Base-by-base conservation (phyloP, 1,140 invertebrate species). In the Pseudomyrmex dendroicus region DNA sequence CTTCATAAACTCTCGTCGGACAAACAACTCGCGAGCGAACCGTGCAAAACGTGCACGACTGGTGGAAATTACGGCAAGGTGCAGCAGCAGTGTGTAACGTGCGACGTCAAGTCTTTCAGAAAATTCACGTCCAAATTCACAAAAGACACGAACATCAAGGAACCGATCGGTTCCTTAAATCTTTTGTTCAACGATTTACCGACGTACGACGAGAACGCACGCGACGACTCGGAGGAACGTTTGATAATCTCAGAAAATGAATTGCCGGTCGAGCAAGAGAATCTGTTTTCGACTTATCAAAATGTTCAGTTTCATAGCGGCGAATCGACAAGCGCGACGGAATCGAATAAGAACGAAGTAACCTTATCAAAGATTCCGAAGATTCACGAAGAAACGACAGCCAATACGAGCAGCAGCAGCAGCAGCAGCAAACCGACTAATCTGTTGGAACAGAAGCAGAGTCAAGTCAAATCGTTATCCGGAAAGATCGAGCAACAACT, bases 211-310 rank as follows among this genome's bases (percentile, higher is more conserved):
- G 85, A 87, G 57, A 84, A 44, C 44, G 86, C 89, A 9, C 66
- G 62, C 0, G 95, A 96, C 48, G 95, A 95, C 73, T 93, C 94
- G 44, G 94, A 95, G 15, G 95, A 95, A 77, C 91, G 94, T 77
- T 89, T 95, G 46, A 93, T 95, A 74, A 94, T 95, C 80, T 95
- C 95, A 1, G 95, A 96, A 82, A 94, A 95, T 52, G 95, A 96
- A 70, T 95, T 96, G 76, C 95, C 95, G 1, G 86, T 86, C 1
- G 95, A 96, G 84, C 94, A 94, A 15, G 92, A 93, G 3, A 92
- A 89, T 67, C 86, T 95, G 5, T 96, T 96, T 87, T 13, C 95
- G 2, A 95, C 95, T 2, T 92, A 95, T 84, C 95, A 95, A 78
- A 95, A 96, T 68, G 94, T 95, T 0, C 66, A 20, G 12, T 95